These are phyloP conservation scores for Heliangelus exortis DNA, from an alignment of 2,797 vertebrate genomes.

Conservation along the genomic window DNA sequence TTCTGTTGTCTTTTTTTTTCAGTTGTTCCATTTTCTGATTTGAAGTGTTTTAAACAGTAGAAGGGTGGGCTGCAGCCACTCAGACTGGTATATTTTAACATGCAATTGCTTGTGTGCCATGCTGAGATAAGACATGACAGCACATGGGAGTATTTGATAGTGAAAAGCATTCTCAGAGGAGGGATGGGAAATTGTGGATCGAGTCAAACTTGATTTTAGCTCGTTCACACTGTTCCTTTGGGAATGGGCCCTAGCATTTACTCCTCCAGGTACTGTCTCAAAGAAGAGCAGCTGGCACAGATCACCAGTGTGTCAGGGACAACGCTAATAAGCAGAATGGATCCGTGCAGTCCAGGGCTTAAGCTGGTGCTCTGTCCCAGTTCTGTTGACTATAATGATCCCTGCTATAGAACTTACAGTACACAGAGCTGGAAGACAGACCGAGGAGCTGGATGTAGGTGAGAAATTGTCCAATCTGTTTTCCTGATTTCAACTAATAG, in stretches of 20 bases:
- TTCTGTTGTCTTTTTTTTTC: background rate
- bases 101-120: background rate
- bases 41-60: background rate
- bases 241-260: background rate
- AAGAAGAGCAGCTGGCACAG: background rate
- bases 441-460: background rate
- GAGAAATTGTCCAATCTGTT: background rate
- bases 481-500: background rate
- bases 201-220: background rate
- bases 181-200: background rate
- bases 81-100: background rate
- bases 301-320: background rate
- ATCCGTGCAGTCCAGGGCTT: background rate
- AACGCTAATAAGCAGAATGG: rapidly evolving
- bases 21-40: background rate
- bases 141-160: background rate
- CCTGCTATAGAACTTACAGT: background rate
- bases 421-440: background rate
- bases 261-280: background rate
- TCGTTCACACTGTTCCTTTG: background rate
- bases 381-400: background rate
- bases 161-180: background rate
- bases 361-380: background rate
- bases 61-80: background rate
- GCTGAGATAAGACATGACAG: background rate